Conservation (phyloP, 2,888 invertebrate genomes). For the Athalia cordata region DNA sequence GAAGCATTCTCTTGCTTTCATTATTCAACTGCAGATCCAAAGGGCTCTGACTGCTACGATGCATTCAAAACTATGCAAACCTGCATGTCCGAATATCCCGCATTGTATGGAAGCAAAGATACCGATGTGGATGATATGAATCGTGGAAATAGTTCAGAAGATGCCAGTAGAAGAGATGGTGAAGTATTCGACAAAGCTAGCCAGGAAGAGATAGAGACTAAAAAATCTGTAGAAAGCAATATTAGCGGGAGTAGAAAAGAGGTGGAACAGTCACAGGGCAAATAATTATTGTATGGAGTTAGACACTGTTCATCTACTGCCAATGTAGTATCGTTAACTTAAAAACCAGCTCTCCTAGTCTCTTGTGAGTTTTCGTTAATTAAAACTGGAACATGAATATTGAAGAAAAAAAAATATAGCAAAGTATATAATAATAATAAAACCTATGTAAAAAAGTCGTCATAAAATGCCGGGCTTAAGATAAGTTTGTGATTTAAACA, state of each 20-base stretch:
- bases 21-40: constrained; percentile 90
- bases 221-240: constrained; percentile 13
- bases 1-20: constrained; percentile 97
- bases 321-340: constrained; percentile 11
- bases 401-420: too few relatives aligned
- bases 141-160: constrained; percentile 61
- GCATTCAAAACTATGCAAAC: constrained; percentile 92
- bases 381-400: too few relatives aligned
- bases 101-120: constrained; percentile 84
- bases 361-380: too few relatives aligned
- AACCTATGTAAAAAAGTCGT: too few relatives aligned
- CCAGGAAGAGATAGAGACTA: background rate
- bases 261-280: constrained; percentile 49
- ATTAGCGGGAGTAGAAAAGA: constrained; percentile 48
- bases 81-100: constrained; percentile 92
- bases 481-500: too few relatives aligned
- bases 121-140: constrained; percentile 79
- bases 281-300: constrained; percentile 45
- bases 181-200: constrained; percentile 2
- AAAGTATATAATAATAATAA: too few relatives aligned
- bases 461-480: too few relatives aligned
- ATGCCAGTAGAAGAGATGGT: constrained; percentile 43
- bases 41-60: constrained; percentile 95
- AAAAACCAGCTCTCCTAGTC: background rate
- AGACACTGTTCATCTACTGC: background rate